Conservation (phyloP, 2,888 invertebrate genomes). For the Orthonychiurus folsomi region DNA sequence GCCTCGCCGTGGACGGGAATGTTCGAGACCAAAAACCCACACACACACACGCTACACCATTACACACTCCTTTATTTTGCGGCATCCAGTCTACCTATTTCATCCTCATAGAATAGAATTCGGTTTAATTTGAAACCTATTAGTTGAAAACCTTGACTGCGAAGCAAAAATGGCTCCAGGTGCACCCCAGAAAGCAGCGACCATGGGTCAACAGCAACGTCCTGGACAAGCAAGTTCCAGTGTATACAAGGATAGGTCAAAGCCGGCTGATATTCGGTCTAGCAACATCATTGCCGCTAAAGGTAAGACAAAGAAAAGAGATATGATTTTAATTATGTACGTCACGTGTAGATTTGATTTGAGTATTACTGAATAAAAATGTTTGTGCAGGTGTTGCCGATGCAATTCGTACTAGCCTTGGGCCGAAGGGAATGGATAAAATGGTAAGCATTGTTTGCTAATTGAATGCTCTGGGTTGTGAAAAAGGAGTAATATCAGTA, state of each 20-base stretch:
- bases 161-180: background rate
- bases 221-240: slow-evolving; percentile 36
- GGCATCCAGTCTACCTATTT: background rate
- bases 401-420: slow-evolving; percentile 96
- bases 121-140: no score
- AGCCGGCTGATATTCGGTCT: slow-evolving; percentile 84
- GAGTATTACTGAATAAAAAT: no score
- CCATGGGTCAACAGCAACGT: background rate
- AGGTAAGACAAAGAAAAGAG: no score
- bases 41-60: no score
- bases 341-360: no score
- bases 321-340: no score
- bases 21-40: background rate
- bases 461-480: background rate
- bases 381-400: slow-evolving; percentile 81
- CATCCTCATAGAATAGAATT: background rate
- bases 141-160: no score
- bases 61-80: background rate
- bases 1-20: background rate
- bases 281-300: slow-evolving; percentile 98
- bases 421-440: slow-evolving; percentile 99
- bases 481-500: background rate
- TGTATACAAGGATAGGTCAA: slow-evolving; percentile 82
- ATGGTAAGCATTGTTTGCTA: slow-evolving; percentile 59
- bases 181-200: background rate